These are phyloP conservation scores for Lycocorax pyrrhopterus DNA, from an alignment of 2,113 vertebrate species.

Conservation along the genomic window DNA sequence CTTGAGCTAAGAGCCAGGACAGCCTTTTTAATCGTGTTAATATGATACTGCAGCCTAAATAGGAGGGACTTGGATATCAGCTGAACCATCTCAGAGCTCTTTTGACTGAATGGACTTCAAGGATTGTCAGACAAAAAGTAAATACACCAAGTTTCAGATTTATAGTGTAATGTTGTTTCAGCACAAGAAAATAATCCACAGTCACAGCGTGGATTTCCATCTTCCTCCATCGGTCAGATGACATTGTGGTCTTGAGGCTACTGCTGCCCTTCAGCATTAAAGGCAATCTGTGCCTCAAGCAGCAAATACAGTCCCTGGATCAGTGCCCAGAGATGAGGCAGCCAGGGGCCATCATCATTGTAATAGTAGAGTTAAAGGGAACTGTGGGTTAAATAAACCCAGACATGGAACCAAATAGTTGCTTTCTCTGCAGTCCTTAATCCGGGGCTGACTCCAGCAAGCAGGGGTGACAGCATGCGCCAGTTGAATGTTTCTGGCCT, in stretches of 20 bases:
- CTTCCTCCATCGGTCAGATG: fast-evolving
- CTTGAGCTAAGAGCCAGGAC: background rate
- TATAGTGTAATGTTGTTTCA: background rate
- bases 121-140: background rate
- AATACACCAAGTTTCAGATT: background rate
- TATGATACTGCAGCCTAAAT: background rate
- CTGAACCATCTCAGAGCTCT: background rate
- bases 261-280: background rate
- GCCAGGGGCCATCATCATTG: background rate
- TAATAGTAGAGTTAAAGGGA: background rate
- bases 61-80: background rate
- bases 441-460: background rate
- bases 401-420: background rate
- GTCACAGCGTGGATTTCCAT: fast-evolving
- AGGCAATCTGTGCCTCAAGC: background rate
- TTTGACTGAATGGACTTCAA: background rate
- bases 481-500: background rate
- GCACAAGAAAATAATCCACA: background rate
- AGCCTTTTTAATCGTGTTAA: background rate
- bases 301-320: background rate
- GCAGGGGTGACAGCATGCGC: background rate
- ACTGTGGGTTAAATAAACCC: background rate
- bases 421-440: background rate
- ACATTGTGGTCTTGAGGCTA: background rate
- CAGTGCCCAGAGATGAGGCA: background rate